A percentile compares a stretch with the other conserved stretches of the same genome.
Evolutionary conservation across 1,140 invertebrate genomes (phyloP).

Genomic region (Idris sp.): DNA sequence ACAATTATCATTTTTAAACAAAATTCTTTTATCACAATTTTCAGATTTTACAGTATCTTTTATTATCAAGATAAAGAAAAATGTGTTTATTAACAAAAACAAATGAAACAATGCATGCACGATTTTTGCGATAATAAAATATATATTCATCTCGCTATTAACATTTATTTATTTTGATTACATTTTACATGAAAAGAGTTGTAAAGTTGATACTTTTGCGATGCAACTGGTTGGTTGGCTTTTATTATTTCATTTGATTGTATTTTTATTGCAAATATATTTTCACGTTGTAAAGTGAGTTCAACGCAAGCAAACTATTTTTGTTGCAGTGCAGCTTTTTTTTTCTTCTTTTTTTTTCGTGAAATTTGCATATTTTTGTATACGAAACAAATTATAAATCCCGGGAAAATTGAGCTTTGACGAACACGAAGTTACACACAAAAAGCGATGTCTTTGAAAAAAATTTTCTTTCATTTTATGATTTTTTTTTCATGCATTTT

Average conservation of each 20-base stretch:
- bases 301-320: slow-evolving; percentile 6
- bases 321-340: slow-evolving; percentile 12
- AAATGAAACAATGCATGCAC: too few species aligned
- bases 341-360: slow-evolving; percentile 20
- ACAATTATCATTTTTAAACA: too few species aligned
- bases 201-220: slow-evolving; percentile 24
- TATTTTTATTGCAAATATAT: slow-evolving; percentile 37
- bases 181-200: too few species aligned
- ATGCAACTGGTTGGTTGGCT: not conserved
- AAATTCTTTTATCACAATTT: too few species aligned
- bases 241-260: slow-evolving; percentile 40
- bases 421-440: slow-evolving; percentile 18
- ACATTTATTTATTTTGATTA: too few species aligned
- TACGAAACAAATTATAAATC: slow-evolving; percentile 31
- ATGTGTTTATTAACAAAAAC: too few species aligned
- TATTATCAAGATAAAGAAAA: too few species aligned
- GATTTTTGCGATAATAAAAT: slow-evolving; percentile 20
- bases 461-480: too few species aligned
- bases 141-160: slow-evolving; percentile 25
- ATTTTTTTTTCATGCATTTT: too few species aligned
- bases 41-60: too few species aligned
- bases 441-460: not conserved
- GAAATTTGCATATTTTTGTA: slow-evolving; percentile 19
- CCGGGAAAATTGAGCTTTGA: slow-evolving; percentile 29
- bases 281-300: slow-evolving; percentile 13